phyloP scores from a whole-genome alignment of 2,113 vertebrate species.

The Amphiprion percula region DNA sequence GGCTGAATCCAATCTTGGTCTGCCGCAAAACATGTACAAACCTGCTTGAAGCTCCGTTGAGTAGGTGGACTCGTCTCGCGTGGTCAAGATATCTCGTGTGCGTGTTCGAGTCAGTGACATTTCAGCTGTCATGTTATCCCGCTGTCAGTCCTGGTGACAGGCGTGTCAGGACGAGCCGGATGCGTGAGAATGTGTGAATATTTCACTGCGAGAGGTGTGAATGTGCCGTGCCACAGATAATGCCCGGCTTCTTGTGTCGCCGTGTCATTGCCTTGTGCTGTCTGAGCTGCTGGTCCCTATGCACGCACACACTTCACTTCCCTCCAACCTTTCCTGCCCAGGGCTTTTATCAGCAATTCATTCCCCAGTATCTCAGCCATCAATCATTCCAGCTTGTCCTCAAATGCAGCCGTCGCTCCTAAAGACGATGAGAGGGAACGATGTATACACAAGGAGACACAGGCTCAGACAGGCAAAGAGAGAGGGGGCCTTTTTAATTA shows the following conservation, averaged over 20 bases:
- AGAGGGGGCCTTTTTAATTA: constrained; percentile 75
- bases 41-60: constrained; percentile 16
- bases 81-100: background rate
- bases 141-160: constrained; percentile 43
- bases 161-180: constrained; percentile 11
- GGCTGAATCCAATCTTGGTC: constrained; percentile 3
- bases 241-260: constrained; percentile 51
- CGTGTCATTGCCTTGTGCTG: constrained; percentile 46
- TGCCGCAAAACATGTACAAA: constrained; percentile 21
- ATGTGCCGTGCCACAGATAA: constrained; percentile 45
- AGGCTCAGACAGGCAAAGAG: constrained; percentile 40
- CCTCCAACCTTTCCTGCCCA: constrained; percentile 63
- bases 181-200: constrained; percentile 33
- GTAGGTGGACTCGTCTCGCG: constrained; percentile 6
- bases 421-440: constrained; percentile 55
- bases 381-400: constrained; percentile 76
- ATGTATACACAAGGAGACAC: constrained; percentile 64
- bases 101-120: constrained; percentile 50
- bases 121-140: constrained; percentile 61
- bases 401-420: constrained; percentile 63
- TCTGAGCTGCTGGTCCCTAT: constrained; percentile 22
- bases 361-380: constrained; percentile 79
- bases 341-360: constrained; percentile 80
- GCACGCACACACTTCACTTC: constrained; percentile 20
- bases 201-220: constrained; percentile 49